phyloP scores from a whole-genome alignment of 1,140 invertebrate species.

The Temnothorax curvispinosus region DNA sequence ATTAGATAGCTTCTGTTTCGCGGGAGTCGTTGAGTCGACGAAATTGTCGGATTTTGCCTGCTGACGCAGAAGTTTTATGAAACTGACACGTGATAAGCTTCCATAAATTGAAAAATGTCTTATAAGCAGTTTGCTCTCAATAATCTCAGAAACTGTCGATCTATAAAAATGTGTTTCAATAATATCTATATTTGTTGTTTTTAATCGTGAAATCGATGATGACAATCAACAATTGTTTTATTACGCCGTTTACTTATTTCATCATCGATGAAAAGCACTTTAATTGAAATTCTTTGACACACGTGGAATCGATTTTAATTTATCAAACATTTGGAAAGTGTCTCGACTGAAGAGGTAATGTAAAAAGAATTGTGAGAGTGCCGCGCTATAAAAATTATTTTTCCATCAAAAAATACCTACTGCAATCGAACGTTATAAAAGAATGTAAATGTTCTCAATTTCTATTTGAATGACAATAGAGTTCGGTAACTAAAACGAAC shows the following conservation, averaged over 20 bases:
- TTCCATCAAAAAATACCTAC: background rate
- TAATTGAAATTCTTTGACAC: background rate
- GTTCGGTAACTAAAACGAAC: background rate
- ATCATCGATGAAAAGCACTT: background rate
- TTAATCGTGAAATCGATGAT: background rate
- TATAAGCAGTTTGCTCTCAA: background rate
- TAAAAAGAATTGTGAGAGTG: background rate
- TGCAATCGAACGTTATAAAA: background rate
- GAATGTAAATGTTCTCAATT: background rate
- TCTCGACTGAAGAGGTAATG: background rate
- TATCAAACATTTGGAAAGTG: background rate
- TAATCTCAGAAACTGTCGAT: background rate
- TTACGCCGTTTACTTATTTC: background rate
- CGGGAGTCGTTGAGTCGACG: background rate
- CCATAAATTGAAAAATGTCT: slow-evolving; percentile 26
- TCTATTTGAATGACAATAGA: background rate
- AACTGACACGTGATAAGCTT: background rate
- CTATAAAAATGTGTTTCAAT: background rate
- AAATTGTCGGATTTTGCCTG: slow-evolving; percentile 7
- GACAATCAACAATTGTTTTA: slow-evolving; percentile 1
- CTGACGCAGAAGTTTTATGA: background rate
- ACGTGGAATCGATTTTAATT: background rate
- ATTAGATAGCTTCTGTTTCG: background rate
- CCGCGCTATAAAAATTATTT: background rate
- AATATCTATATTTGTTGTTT: background rate